Percentiles rank a stretch among this genome's conserved stretches.
These are phyloP conservation scores for Eospalax fontanierii DNA, from an alignment of 2,797 vertebrate genomes.

Conservation along the genomic window DNA sequence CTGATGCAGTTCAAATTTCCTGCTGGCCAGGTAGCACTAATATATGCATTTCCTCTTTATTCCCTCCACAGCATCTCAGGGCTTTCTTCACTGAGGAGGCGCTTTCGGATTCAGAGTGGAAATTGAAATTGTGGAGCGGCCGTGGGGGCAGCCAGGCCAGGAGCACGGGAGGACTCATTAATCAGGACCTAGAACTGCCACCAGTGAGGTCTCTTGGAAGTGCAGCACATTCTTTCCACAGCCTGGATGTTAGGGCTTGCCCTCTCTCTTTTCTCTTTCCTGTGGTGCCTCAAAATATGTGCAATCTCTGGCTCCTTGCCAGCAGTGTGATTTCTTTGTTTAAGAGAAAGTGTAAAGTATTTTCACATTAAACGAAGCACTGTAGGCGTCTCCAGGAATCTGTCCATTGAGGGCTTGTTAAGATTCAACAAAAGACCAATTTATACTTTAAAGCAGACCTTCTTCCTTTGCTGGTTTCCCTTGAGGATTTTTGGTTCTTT, in stretches of 20 bases:
- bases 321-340: constrained; percentile 82
- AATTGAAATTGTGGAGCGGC: constrained; percentile 73
- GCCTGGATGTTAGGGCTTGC: constrained; percentile 66
- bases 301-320: constrained; percentile 76
- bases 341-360: constrained; percentile 84
- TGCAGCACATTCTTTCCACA: constrained; percentile 67
- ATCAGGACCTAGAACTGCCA: constrained; percentile 77
- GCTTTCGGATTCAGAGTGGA: constrained; percentile 76
- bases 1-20: constrained; percentile 88
- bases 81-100: constrained; percentile 82
- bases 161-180: constrained; percentile 76
- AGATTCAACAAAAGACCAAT: constrained; percentile 87
- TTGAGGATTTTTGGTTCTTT: constrained; percentile 63
- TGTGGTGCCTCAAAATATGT: constrained; percentile 72
- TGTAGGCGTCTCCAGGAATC: constrained; percentile 84
- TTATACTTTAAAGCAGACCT: constrained; percentile 85
- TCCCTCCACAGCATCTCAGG: constrained; percentile 71
- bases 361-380: constrained; percentile 88
- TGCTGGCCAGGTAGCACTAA: constrained; percentile 87
- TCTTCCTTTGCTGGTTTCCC: constrained; percentile 43
- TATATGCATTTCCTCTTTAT: constrained; percentile 83
- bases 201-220: constrained; percentile 68
- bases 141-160: constrained; percentile 69
- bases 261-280: constrained; percentile 70
- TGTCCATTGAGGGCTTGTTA: constrained; percentile 87